phyloP scores from a whole-genome alignment of 2,797 vertebrate species.

The Leptoclinus maculatus region DNA sequence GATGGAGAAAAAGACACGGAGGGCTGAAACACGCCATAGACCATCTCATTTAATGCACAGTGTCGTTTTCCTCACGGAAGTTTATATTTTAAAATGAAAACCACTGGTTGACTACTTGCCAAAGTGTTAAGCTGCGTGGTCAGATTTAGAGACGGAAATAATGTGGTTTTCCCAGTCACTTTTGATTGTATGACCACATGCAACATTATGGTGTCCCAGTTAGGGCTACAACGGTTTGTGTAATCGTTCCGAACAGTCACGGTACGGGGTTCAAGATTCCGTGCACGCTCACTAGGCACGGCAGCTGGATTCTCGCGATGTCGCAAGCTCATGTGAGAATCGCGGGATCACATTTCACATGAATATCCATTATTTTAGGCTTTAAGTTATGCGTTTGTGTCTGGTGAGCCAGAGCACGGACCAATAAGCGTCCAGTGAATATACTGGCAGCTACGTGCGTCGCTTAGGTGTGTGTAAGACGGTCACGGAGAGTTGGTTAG shows the following conservation, averaged over 20 bases:
- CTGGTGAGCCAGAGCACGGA: too few relatives aligned
- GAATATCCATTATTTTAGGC: not conserved
- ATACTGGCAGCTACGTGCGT: too few relatives aligned
- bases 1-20: constrained; percentile 13
- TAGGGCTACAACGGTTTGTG: not conserved
- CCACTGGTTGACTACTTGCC: not conserved
- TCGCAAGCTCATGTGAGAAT: not conserved
- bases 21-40: not conserved
- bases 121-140: not conserved
- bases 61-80: not conserved
- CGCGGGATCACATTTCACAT: not conserved
- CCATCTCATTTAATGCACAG: constrained; percentile 4
- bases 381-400: too few relatives aligned
- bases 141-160: not conserved
- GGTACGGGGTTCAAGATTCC: not conserved
- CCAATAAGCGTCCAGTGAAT: too few relatives aligned
- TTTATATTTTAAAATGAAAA: not conserved
- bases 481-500: too few relatives aligned
- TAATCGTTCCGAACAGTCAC: not conserved
- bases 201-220: not conserved
- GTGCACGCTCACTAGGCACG: not conserved
- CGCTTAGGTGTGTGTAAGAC: too few relatives aligned
- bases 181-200: not conserved
- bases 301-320: too few relatives aligned
- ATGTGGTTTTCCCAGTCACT: not conserved